These are phyloP conservation scores for Pituophis catenifer DNA, from an alignment of 2,113 vertebrate genomes.

Conservation along the genomic window DNA sequence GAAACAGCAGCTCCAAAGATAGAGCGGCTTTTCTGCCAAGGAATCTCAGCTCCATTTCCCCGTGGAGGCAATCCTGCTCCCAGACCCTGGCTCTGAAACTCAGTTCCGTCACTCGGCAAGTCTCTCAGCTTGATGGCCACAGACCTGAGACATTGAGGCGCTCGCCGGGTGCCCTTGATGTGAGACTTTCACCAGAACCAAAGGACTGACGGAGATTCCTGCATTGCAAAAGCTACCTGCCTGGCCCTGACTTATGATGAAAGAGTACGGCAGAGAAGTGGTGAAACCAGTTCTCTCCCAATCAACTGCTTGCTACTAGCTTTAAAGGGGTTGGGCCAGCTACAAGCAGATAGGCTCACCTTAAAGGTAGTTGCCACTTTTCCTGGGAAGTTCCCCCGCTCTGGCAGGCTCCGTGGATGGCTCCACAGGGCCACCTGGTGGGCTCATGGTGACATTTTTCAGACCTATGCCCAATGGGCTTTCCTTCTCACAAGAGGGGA, in stretches of 20 bases:
- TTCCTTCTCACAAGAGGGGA: background rate
- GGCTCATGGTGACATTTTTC: background rate
- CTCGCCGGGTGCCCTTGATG: background rate
- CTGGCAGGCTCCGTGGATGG: background rate
- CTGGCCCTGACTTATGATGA: slow-evolving; percentile 27
- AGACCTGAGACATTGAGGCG: background rate
- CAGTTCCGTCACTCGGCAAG: background rate
- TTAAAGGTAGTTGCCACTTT: slow-evolving; percentile 22
- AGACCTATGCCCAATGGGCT: background rate
- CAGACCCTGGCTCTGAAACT: background rate
- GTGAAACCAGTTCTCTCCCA: slow-evolving; percentile 29
- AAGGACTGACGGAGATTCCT: background rate
- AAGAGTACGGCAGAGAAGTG: slow-evolving; percentile 29
- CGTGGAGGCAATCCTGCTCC: background rate
- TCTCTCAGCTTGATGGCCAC: background rate
- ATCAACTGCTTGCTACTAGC: slow-evolving; percentile 20
- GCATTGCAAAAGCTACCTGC: slow-evolving; percentile 24
- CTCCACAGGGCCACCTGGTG: background rate
- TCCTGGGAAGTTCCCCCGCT: background rate
- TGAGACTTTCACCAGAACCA: background rate
- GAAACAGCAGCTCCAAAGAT: background rate
- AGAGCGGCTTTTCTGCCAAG: background rate
- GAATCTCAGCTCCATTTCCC: background rate
- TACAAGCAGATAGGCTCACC: slow-evolving; percentile 23
- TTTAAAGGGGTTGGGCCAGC: slow-evolving; percentile 25